These are phyloP conservation scores for Drosophila parabipectinata DNA, from an alignment of 1,140 invertebrate genomes.

Conservation along the genomic window DNA sequence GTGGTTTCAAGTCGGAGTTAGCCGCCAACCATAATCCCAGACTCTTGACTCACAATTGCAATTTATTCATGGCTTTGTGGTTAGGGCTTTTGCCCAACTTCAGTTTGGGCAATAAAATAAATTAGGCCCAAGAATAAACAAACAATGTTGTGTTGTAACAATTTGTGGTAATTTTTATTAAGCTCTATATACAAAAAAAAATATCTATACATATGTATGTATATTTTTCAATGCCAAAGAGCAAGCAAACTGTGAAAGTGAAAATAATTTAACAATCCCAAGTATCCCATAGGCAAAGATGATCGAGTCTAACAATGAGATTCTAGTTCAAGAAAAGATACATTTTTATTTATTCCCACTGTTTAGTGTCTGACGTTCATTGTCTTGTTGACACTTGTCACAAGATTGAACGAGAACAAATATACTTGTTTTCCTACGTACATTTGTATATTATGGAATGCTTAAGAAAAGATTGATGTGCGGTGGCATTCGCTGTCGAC, in stretches of 20 bases:
- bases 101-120: slow-evolving; percentile 41
- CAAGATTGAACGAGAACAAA: slow-evolving; percentile 58
- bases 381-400: slow-evolving; percentile 58
- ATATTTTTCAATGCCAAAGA: slow-evolving; percentile 39
- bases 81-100: slow-evolving; percentile 23
- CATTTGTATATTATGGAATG: slow-evolving; percentile 48
- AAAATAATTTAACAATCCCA: slow-evolving; percentile 24
- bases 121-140: slow-evolving; percentile 34
- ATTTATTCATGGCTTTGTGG: slow-evolving; percentile 44
- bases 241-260: slow-evolving; percentile 23
- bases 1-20: neutral
- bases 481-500: slow-evolving; percentile 54
- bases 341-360: slow-evolving; percentile 40
- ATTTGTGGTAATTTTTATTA: neutral
- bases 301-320: slow-evolving; percentile 33
- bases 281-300: neutral
- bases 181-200: neutral
- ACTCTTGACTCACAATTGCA: slow-evolving; percentile 38
- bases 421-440: slow-evolving; percentile 41
- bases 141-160: slow-evolving; percentile 42
- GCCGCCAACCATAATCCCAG: slow-evolving; percentile 22
- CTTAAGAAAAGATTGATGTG: slow-evolving; percentile 62
- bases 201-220: neutral
- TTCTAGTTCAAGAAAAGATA: slow-evolving; percentile 37
- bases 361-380: slow-evolving; percentile 38